Base-by-base conservation (phyloP, 2,797 vertebrate species). In the Taenioides sp. region DNA sequence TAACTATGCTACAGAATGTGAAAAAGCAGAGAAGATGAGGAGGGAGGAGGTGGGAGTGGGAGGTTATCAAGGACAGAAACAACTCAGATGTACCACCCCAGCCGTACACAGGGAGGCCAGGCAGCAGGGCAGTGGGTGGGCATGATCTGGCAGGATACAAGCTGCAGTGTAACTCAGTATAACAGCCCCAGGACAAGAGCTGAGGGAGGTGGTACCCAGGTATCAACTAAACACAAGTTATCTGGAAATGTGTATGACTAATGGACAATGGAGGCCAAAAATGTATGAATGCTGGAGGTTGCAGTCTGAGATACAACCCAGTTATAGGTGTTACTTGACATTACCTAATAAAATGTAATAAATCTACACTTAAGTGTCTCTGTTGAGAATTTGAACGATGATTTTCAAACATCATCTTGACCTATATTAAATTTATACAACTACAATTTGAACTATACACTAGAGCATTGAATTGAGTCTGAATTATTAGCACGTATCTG, bases 11-110 rank as follows among this genome's bases (percentile, higher is more conserved):
- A 28, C 49, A 62, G 54, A 65, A 67, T 54, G 28, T 69, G 73
- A 71, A 73, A 65, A 78, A 73, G 72, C 54, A 67, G 47, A 40
- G 7, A 72, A 17, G 65, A 76, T 72, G 72, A 61, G 22, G 67
- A 77, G 74, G 73, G 71, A 82, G 80, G 71, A 74, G 64, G 81
- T 78, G 81, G 86, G 78, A 81, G 84, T 77, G 75, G 73, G 82
- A 87, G 78, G 78, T 85, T 83, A 85, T 83, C 73, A 79, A 79
- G 85, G 85, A 87, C 86, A 82, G 87, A 59, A 85, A 73, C 78
- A 61, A 75, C 85, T 90, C 84, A 89, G 82, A 88, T 88, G 86
- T 86, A 75, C 81, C 80, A 86, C 81, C 85, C 81, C 77, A 58
- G 71, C 58, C 34, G 65, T 77, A 77, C 80, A 70, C 80, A 70